Base-by-base conservation (phyloP, 2,888 invertebrate species). In the Fragum fragum region DNA sequence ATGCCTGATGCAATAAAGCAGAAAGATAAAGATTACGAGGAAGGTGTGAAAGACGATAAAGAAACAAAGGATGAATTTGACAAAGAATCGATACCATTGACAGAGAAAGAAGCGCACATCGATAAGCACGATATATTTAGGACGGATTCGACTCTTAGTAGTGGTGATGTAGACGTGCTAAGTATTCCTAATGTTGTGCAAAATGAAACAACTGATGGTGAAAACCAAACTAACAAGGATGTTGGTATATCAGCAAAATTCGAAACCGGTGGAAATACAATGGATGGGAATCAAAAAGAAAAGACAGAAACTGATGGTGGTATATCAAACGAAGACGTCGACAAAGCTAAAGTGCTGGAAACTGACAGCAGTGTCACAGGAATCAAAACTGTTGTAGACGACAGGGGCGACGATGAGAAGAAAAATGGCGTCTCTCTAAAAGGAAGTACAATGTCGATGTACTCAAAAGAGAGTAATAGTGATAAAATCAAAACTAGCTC, bases 61-160 rank as follows among this genome's bases (percentile, higher is more conserved):
- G 28, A 66, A 9, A 47, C 52, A n/a, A 70, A 70, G 47, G 61
- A 61, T n/a, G 73, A 73, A 26, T 36, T 73, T 26, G 73, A 73
- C 42, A 42, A 28, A 7, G 73, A 73, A 42, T 73, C 73, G 2
- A 32, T 61, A 21, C 73, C 73, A 7, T 28, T 73, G 9, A 42
- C 61, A 9, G 61, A 73, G 18, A 73, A 61, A 59, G 73, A 61
- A 26, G 53, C 42, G 6, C 23, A 42, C 11, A 68, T 55, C 32
- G 42, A 61, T 9, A 21, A 28, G 14, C 26, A 26, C 18, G 52
- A 70, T 47, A 70, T 47, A 21, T 29, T 52, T 7, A 52, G 21
- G 23, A 11, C 28, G 1, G 36, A 63, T 63, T 29, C 69, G 1
- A 52, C 52, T n/a, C 26, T 52, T 7, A 52, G 69, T 53, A 70